Evolutionary conservation across 2,888 invertebrate genomes (phyloP).

Genomic region (Ectemnius lituratus): DNA sequence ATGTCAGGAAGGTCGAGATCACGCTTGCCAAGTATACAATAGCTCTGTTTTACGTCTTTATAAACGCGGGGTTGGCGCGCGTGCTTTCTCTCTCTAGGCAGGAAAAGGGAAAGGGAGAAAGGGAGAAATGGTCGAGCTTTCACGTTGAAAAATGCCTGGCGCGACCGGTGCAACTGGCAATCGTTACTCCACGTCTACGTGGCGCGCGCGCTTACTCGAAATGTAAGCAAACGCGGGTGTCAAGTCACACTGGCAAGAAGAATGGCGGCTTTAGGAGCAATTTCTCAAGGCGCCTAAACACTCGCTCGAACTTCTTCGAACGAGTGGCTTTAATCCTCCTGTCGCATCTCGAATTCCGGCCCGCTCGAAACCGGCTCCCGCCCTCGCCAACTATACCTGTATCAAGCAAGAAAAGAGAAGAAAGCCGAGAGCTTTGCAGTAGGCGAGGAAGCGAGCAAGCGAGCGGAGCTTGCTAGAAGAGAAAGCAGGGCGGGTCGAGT

Average conservation of each 20-base stretch:
- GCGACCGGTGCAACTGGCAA: slow-evolving; percentile 18
- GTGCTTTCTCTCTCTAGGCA: neutral
- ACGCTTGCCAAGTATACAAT: neutral
- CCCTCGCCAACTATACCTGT: too few species aligned
- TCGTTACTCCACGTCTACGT: slow-evolving; percentile 46
- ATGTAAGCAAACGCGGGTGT: slow-evolving; percentile 13
- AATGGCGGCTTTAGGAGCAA: slow-evolving; percentile 41
- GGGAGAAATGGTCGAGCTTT: neutral
- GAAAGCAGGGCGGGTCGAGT: slow-evolving; percentile 60
- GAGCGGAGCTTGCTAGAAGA: slow-evolving; percentile 48
- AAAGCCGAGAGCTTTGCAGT: neutral
- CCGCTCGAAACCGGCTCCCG: neutral
- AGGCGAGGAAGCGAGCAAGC: slow-evolving; percentile 7
- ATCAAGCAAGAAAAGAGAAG: too few species aligned
- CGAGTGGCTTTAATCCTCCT: slow-evolving; percentile 49
- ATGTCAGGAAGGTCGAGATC: too few species aligned
- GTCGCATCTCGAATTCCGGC: slow-evolving; percentile 49
- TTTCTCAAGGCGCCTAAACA: slow-evolving; percentile 48
- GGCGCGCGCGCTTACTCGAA: neutral
- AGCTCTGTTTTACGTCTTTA: too few species aligned
- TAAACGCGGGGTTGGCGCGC: neutral
- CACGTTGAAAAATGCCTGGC: slow-evolving; percentile 36
- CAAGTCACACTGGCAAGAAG: slow-evolving; percentile 22
- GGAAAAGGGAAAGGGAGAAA: slow-evolving; percentile 5
- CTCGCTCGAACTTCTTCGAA: slow-evolving; percentile 34